Base-by-base conservation (phyloP, 2,888 invertebrate genomes). In the Lobophora halterata region DNA sequence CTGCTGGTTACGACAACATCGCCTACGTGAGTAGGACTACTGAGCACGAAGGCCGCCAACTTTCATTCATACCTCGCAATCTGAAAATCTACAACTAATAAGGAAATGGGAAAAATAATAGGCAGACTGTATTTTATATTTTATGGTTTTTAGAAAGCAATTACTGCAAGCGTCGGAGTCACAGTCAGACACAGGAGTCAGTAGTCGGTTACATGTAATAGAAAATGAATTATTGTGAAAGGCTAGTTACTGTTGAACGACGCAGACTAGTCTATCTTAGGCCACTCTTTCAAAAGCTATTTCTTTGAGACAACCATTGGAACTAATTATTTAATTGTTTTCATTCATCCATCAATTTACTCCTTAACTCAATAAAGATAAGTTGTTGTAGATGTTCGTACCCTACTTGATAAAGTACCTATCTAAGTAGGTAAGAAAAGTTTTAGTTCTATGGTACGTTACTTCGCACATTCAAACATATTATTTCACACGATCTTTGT, bases 31-130 rank as follows among this genome's bases (percentile, higher is more conserved):
- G 25, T 10, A 39, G 52, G 47, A 30, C 40, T n/a, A n/a, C n/a
- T n/a, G n/a, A n/a, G n/a, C n/a, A n/a, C 40, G 78, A 82, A 87
- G 87, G 87, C 79, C 87, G 75, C 70, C 85, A 79, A 85, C 87
- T 86, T 87, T 86, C 87, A 83, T 87, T 86, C 83, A 86, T 79
- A 70, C 64, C 44, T 50, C 54, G 56, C 56, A 55, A 59, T 55
- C 55, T 54, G 46, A 56, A 52, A 49, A 50, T 42, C 47, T 52
- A 40, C 37, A 49, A 53, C 45, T 54, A 41, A 49, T 49, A 44
- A 46, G 49, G 49, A 52, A 52, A 49, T 45, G 36, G 13, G 30
- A 44, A 41, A 30, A 32, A 30, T 46, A 32, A 49, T 49, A 40
- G 27, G 25, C 20, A 42, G 23, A 16, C 36, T 11, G 31, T 41